phyloP scores from a whole-genome alignment of 2,797 vertebrate genomes.

The Varecia variegata region DNA sequence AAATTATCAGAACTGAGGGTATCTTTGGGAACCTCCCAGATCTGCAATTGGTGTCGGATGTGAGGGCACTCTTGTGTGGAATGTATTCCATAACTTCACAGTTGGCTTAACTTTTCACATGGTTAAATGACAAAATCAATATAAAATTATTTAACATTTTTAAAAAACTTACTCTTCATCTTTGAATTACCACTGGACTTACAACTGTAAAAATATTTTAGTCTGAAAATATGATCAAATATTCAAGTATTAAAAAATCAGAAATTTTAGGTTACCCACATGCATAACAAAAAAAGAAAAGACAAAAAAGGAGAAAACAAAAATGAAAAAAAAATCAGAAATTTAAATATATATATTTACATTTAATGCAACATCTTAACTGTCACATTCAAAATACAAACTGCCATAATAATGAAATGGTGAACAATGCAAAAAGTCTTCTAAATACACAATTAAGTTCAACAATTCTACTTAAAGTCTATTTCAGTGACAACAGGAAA shows the following conservation, averaged over 20 bases:
- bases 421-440: neutral
- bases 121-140: conserved; percentile 23
- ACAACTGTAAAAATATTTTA: neutral
- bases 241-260: neutral
- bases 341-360: neutral
- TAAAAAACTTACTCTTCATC: neutral
- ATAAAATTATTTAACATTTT: neutral
- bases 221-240: neutral
- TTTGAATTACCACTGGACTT: neutral
- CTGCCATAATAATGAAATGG: neutral
- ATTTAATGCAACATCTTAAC: neutral
- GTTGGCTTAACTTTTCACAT: neutral
- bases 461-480: conserved; percentile 1
- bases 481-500: neutral
- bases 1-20: neutral
- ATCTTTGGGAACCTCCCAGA: neutral
- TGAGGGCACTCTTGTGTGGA: neutral
- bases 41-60: neutral
- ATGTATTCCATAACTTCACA: neutral
- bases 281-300: too few relatives aligned
- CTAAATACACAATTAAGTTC: conserved; percentile 18
- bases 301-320: too few relatives aligned
- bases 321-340: neutral
- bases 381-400: neutral
- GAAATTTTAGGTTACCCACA: too few relatives aligned